Conservation (phyloP, 2,113 vertebrate genomes). For the Aspiorhynchus laticeps region DNA sequence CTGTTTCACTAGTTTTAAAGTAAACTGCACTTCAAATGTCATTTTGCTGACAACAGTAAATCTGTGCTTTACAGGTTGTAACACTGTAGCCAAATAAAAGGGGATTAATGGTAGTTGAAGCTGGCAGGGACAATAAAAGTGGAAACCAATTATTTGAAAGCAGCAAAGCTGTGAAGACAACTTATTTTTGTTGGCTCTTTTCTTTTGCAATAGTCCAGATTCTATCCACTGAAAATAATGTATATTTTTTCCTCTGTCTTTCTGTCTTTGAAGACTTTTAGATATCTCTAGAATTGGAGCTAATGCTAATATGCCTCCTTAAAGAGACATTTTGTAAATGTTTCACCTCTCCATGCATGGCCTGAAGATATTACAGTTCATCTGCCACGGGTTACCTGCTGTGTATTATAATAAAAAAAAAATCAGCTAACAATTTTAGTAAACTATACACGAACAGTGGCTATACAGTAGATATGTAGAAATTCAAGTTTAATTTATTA, state of each 20-base stretch:
- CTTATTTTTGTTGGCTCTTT: slow-evolving; percentile 41
- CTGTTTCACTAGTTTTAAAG: slow-evolving; percentile 25
- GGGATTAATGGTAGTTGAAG: slow-evolving; percentile 66
- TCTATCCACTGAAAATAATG: slow-evolving; percentile 7
- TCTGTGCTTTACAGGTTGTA: slow-evolving; percentile 76
- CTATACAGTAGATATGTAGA: neutral
- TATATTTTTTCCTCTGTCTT: neutral
- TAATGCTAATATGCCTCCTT: slow-evolving; percentile 8
- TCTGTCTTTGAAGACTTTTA: slow-evolving; percentile 13
- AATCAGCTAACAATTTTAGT: neutral
- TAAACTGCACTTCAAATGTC: slow-evolving; percentile 30
- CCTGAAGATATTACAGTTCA: neutral
- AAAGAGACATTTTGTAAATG: neutral
- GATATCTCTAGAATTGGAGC: slow-evolving; percentile 1
- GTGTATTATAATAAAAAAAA: neutral
- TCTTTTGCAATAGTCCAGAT: slow-evolving; percentile 6
- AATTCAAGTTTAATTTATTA: neutral
- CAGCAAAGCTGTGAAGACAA: slow-evolving; percentile 21
- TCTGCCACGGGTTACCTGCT: neutral
- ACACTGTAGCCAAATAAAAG: slow-evolving; percentile 75
- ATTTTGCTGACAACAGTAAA: slow-evolving; percentile 71
- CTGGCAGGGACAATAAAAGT: slow-evolving; percentile 73
- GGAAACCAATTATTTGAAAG: slow-evolving; percentile 72
- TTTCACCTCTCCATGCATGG: neutral
- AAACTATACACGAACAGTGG: neutral